phyloP scores from a whole-genome alignment of 1,140 invertebrate species.

The Brachionus plicatilis region DNA sequence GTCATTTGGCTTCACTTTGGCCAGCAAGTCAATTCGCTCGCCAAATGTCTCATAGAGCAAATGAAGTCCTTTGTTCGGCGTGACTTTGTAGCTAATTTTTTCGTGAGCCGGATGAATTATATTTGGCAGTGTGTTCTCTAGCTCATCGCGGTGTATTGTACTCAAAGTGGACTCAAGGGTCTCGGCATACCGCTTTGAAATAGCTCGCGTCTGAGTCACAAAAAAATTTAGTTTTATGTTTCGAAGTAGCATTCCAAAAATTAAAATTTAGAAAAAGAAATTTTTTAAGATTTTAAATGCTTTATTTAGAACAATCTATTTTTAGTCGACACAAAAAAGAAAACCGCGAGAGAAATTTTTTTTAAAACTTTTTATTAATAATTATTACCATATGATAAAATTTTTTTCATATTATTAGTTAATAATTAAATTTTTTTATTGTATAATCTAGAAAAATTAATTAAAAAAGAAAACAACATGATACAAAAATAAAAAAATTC shows the following conservation, averaged over 20 bases:
- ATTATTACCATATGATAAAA: not conserved
- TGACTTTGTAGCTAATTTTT: not conserved
- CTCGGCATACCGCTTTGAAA: not conserved
- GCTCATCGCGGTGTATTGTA: not conserved
- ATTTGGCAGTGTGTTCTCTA: not conserved
- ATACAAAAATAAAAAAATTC: too few species aligned
- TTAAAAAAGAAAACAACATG: too few species aligned
- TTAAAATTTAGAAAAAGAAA: not conserved
- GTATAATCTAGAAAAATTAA: not conserved
- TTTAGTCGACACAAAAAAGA: not conserved
- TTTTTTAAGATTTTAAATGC: not conserved
- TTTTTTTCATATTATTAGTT: not conserved
- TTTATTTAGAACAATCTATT: not conserved
- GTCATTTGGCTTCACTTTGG: not conserved
- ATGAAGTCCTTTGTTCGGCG: not conserved
- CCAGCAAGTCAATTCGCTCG: not conserved
- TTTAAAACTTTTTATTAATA: not conserved
- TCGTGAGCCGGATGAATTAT: not conserved
- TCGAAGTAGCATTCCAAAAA: not conserved
- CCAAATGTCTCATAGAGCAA: not conserved
- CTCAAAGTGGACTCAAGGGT: not conserved
- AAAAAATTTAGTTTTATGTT: not conserved
- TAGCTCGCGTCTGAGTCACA: not conserved
- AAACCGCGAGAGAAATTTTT: not conserved
- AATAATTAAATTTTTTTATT: too few species aligned